Percentiles rank a stretch among this genome's conserved stretches.
Evolutionary conservation across 2,797 vertebrate genomes (phyloP).

Genomic region (Cyprinella venusta): DNA sequence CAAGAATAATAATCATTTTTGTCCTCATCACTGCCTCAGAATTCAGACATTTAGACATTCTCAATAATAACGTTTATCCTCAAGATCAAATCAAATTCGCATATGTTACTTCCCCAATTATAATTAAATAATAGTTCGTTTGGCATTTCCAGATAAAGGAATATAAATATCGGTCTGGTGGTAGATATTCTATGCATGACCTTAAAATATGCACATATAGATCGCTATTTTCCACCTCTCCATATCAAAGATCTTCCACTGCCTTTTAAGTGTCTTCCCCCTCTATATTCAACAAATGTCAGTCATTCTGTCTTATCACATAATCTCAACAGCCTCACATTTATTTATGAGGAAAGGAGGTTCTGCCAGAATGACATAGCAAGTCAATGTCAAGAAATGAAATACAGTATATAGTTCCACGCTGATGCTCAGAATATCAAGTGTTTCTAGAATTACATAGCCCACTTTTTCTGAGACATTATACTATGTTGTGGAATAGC

Average conservation of each 20-base stretch:
- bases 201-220: slow-evolving; percentile 68
- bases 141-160: slow-evolving; percentile 48
- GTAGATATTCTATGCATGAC: slow-evolving; percentile 53
- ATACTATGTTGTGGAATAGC: slow-evolving; percentile 32
- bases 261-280: slow-evolving; percentile 56
- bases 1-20: not conserved
- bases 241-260: slow-evolving; percentile 54
- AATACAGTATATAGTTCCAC: slow-evolving; percentile 32
- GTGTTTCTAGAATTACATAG: slow-evolving; percentile 23
- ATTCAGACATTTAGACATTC: slow-evolving; percentile 3
- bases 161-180: slow-evolving; percentile 54
- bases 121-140: slow-evolving; percentile 44
- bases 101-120: slow-evolving; percentile 22
- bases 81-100: slow-evolving; percentile 28
- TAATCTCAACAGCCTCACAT: slow-evolving; percentile 50
- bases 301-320: slow-evolving; percentile 54
- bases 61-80: slow-evolving; percentile 2
- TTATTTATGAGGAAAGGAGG: slow-evolving; percentile 46
- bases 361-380: slow-evolving; percentile 46
- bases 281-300: slow-evolving; percentile 53
- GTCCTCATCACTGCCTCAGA: not conserved
- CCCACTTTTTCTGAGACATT: slow-evolving; percentile 31
- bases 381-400: slow-evolving; percentile 39
- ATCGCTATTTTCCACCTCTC: slow-evolving; percentile 59
- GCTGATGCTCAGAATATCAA: slow-evolving; percentile 14